A percentile compares a stretch with the other conserved stretches of the same genome.
Evolutionary conservation across 2,888 invertebrate genomes (phyloP).

Genomic region (Drosophila rellima): DNA sequence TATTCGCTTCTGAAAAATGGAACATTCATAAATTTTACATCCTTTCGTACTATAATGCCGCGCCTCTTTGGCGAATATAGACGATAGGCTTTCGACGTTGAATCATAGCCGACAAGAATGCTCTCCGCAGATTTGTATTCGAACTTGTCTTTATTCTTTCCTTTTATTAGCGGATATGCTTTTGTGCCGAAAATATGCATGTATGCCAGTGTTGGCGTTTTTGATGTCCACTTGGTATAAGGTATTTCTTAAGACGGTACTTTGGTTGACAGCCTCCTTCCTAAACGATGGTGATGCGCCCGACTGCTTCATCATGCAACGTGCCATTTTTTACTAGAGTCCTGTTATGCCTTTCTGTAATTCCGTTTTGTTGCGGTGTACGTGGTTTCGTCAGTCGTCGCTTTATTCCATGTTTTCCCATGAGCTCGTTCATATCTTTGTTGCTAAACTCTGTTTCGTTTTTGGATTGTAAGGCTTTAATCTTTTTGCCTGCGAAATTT

Average conservation of each 20-base stretch:
- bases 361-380: constrained; percentile 2
- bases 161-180: neutral
- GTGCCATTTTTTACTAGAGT: neutral
- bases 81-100: constrained; percentile 1
- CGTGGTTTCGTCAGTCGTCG: neutral
- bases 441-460: constrained; percentile 1
- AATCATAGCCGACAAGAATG: neutral
- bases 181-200: constrained; percentile 1
- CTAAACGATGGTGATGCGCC: constrained; percentile 1
- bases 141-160: neutral
- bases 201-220: neutral
- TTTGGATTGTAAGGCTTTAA: neutral
- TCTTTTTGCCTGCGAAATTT: constrained; percentile 2
- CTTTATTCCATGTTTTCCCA: neutral
- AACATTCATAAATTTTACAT: neutral
- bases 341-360: neutral
- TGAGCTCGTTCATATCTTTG: neutral
- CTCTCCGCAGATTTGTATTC: neutral
- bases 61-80: neutral
- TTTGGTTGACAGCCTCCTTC: neutral
- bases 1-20: neutral
- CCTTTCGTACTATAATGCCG: neutral
- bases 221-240: neutral
- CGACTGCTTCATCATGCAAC: constrained; percentile 3
- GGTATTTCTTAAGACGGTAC: neutral